A percentile compares a stretch with the other conserved stretches of the same genome.
These are phyloP conservation scores for Mallotus villosus DNA, from an alignment of 2,797 vertebrate species.

Conservation along the genomic window DNA sequence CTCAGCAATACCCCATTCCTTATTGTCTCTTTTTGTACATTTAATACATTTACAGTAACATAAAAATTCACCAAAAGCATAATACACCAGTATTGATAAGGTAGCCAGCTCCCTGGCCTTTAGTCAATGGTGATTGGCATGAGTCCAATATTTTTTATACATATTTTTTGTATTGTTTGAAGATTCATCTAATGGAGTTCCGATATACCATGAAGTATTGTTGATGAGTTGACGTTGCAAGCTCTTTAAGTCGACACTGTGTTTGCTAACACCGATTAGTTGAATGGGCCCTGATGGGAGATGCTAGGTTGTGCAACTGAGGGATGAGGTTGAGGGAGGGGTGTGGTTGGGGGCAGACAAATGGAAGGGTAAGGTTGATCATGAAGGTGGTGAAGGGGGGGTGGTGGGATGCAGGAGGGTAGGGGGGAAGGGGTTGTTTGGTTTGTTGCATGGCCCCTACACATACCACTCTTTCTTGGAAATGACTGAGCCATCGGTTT, in stretches of 20 bases:
- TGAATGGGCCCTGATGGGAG: slow-evolving; percentile 63
- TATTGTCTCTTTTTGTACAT: slow-evolving; percentile 68
- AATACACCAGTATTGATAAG: slow-evolving; percentile 70
- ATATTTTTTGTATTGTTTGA: slow-evolving; percentile 49
- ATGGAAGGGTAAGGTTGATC: slow-evolving; percentile 44
- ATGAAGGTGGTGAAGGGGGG: slow-evolving; percentile 22
- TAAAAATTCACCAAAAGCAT: slow-evolving; percentile 57
- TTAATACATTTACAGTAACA: slow-evolving; percentile 79
- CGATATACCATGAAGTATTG: slow-evolving; percentile 48
- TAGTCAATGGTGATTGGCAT: slow-evolving; percentile 51
- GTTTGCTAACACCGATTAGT: slow-evolving; percentile 60
- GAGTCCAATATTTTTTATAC: slow-evolving; percentile 57
- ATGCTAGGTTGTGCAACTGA: slow-evolving; percentile 15
- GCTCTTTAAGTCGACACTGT: slow-evolving; percentile 60
- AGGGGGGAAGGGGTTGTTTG: slow-evolving; percentile 46
- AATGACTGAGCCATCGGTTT: slow-evolving; percentile 98
- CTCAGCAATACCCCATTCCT: slow-evolving; percentile 69
- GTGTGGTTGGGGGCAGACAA: slow-evolving; percentile 38
- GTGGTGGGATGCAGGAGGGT: slow-evolving; percentile 52
- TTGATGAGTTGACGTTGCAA: slow-evolving; percentile 55
- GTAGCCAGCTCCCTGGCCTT: slow-evolving; percentile 57
- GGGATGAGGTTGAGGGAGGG: slow-evolving; percentile 34
- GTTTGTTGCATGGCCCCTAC: slow-evolving; percentile 76
- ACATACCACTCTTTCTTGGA: slow-evolving; percentile 99
- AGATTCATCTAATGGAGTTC: slow-evolving; percentile 57